A percentile compares a stretch with the other conserved stretches of the same genome.
Conservation (phyloP, 2,797 vertebrate species). For the Rhinoraja longicauda region DNA sequence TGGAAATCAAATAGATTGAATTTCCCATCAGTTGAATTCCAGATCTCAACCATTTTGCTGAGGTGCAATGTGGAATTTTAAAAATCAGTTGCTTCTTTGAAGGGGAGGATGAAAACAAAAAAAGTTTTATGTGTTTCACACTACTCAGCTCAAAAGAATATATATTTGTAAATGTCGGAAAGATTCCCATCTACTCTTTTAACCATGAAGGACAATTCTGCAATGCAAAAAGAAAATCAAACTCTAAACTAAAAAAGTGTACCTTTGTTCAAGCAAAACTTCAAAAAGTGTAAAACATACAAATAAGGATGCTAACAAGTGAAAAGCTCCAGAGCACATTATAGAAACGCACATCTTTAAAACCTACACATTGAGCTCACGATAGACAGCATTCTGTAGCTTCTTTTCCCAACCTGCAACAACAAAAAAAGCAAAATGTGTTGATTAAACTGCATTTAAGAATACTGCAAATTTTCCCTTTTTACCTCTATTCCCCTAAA, state of each 20-base stretch:
- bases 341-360: neutral
- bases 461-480: neutral
- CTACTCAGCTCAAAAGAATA: neutral
- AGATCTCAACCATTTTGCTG: neutral
- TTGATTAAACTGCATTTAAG: neutral
- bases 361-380: constrained; percentile 88
- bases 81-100: neutral
- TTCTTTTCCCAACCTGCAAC: constrained; percentile 94
- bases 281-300: neutral
- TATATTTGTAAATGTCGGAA: neutral
- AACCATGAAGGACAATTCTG: too few relatives aligned
- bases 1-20: neutral
- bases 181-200: neutral
- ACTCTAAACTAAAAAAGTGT: neutral
- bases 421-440: neutral
- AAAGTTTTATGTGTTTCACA: neutral
- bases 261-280: neutral
- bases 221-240: neutral
- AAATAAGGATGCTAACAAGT: neutral
- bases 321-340: too few relatives aligned
- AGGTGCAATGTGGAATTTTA: neutral
- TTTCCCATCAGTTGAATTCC: neutral
- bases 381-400: constrained; percentile 95
- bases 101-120: neutral
- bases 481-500: neutral